phyloP scores from a whole-genome alignment of 1,140 invertebrate species.

The Anastrepha ludens region DNA sequence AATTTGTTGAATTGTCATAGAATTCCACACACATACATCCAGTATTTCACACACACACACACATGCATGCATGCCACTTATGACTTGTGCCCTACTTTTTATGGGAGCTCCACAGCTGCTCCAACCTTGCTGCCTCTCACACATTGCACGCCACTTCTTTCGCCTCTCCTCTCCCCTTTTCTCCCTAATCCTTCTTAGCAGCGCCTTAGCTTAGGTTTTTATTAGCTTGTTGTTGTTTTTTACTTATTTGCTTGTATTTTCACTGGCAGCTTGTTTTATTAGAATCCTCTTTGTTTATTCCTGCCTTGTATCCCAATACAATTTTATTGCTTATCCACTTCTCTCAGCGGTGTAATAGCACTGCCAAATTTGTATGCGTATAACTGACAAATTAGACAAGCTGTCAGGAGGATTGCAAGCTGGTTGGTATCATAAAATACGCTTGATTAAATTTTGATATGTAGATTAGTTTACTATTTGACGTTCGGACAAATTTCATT shows the following conservation, averaged over 20 bases:
- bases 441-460: constrained; percentile 23
- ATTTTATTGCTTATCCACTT: constrained; percentile 17
- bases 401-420: constrained; percentile 24
- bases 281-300: background rate
- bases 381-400: constrained; percentile 41
- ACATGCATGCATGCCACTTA: background rate
- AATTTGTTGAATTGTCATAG: background rate
- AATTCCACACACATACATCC: background rate
- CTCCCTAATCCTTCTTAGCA: background rate
- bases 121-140: background rate
- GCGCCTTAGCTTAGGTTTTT: background rate
- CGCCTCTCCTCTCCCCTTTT: background rate
- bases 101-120: background rate
- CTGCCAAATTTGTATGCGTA: constrained; percentile 32
- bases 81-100: background rate
- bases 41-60: background rate
- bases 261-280: background rate
- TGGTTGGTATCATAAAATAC: background rate
- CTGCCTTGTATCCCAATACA: too few relatives aligned
- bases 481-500: too few relatives aligned
- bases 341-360: constrained; percentile 37
- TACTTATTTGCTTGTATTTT: background rate
- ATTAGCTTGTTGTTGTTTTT: background rate
- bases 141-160: background rate
- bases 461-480: background rate